phyloP scores from a whole-genome alignment of 2,888 invertebrate species.

The Hypolimnas misippus region DNA sequence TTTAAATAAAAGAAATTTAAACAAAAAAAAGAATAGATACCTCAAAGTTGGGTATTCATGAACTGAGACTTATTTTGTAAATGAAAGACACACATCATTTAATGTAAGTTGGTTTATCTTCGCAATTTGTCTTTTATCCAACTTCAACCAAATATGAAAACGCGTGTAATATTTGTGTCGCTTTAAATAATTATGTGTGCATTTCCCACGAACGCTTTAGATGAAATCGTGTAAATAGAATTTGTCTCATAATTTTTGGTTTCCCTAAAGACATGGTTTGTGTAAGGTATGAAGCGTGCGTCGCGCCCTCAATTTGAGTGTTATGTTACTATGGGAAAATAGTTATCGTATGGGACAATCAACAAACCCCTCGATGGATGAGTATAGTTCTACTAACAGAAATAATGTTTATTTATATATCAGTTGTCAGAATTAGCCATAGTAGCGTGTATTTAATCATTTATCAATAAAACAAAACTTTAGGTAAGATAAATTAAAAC shows the following conservation, averaged over 20 bases:
- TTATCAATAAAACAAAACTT: too few species aligned
- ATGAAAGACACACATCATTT: too few species aligned
- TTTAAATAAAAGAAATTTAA: too few species aligned
- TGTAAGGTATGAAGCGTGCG: conserved; percentile 44
- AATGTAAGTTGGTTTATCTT: too few species aligned
- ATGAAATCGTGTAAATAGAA: conserved; percentile 29
- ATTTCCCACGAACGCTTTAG: neutral
- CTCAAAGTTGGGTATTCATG: too few species aligned
- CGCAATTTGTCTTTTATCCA: too few species aligned
- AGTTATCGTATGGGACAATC: conserved; percentile 52
- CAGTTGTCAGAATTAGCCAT: conserved; percentile 12
- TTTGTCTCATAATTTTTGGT: conserved; percentile 51
- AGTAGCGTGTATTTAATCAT: neutral
- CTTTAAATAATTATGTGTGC: conserved; percentile 1
- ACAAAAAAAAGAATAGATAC: too few species aligned
- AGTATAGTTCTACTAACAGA: conserved; percentile 26
- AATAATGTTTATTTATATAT: conserved; percentile 26
- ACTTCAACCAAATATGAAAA: too few species aligned
- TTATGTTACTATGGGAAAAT: conserved; percentile 77
- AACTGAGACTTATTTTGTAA: too few species aligned
- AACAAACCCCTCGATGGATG: conserved; percentile 29
- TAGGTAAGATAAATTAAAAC: neutral
- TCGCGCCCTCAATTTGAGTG: conserved; percentile 50
- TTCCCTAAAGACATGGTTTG: conserved; percentile 50
- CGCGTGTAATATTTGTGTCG: neutral